phyloP scores from a whole-genome alignment of 2,888 invertebrate species.

The Lampropteryx suffumata region DNA sequence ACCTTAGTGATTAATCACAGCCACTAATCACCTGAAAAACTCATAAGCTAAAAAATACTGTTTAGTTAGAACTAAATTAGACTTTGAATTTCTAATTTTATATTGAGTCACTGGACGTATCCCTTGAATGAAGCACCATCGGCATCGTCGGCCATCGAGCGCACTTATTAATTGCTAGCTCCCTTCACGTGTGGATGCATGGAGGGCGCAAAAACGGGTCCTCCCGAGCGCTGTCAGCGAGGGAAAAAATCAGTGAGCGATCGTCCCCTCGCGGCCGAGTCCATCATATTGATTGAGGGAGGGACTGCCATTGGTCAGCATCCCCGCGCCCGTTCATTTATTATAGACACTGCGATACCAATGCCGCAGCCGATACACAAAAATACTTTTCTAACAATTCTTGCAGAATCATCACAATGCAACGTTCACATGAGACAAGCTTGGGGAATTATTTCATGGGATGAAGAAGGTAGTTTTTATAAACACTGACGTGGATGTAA shows the following conservation, averaged over 20 bases:
- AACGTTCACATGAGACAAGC: constrained; percentile 18
- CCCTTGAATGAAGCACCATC: constrained; percentile 11
- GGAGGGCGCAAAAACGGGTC: constrained; percentile 79
- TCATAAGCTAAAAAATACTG: no score
- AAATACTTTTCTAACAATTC: constrained; percentile 44
- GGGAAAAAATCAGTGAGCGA: constrained; percentile 84
- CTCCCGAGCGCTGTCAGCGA: constrained; percentile 81
- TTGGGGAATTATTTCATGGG: neutral
- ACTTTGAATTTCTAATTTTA: no score
- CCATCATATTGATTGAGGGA: constrained; percentile 85
- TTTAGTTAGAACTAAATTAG: no score
- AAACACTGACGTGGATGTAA: neutral
- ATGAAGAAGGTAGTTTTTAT: neutral
- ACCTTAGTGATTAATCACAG: no score
- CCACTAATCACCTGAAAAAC: no score
- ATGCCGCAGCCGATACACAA: constrained; percentile 41
- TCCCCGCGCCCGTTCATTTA: constrained; percentile 82
- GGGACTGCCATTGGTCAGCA: constrained; percentile 82
- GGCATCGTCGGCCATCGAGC: constrained; percentile 49
- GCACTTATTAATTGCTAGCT: constrained; percentile 79
- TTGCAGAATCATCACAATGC: constrained; percentile 46
- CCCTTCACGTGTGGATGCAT: constrained; percentile 68
- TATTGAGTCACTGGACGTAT: no score
- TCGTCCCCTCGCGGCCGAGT: constrained; percentile 82
- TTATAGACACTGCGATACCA: constrained; percentile 82